Evolutionary conservation across 92 coral and sea anemone species (phyloP), one percentile per base, ranked within the genome.

Genomic region (Ricordea florida): DNA sequence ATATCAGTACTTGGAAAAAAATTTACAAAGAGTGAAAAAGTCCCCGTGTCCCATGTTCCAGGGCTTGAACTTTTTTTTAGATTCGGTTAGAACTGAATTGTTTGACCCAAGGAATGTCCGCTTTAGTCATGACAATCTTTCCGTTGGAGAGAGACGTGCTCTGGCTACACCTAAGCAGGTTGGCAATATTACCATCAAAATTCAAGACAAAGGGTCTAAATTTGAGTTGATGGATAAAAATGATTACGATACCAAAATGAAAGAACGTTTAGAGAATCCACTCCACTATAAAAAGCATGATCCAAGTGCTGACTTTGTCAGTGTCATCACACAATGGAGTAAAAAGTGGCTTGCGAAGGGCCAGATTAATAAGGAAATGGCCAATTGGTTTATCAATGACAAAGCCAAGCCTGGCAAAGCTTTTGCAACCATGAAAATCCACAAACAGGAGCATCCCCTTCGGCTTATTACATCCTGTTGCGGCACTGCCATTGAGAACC

Each of bases 331-430:
- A 29, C 24, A 32, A 36, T 61, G 81, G 81, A 62, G 70, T 29
- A 26, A 56, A 9, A 61, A 74, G 35, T 74, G 81, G 64, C 20
- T 74, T 20, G 30, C 18, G 23, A 46, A 37, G 20, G 67, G 72
- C 25, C 82, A 75, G 27, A 62, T 75, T 27, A 46, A 33, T 32
- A 18, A 40, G 27, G 59, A 75, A 2, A 48, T 75, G 23, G 72
- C 82, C 21, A 29, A 74, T 5, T 60, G 81, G 81, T 59, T 74
- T 14, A 28, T 25, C 27, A 60, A 74, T 10, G 29, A 33, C 52
- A 27, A 74, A 18, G 80, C 69, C 18, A 74, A 74, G 46, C 70
- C 70, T 8, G 44, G 80, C 4, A 59, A 56, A 38, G 80, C 80
- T 41, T n/a, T n/a, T n/a, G n/a, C n/a, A n/a, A n/a, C n/a, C n/a